phyloP scores from a whole-genome alignment of 2,888 invertebrate species.

The Sminthurides aquaticus region DNA sequence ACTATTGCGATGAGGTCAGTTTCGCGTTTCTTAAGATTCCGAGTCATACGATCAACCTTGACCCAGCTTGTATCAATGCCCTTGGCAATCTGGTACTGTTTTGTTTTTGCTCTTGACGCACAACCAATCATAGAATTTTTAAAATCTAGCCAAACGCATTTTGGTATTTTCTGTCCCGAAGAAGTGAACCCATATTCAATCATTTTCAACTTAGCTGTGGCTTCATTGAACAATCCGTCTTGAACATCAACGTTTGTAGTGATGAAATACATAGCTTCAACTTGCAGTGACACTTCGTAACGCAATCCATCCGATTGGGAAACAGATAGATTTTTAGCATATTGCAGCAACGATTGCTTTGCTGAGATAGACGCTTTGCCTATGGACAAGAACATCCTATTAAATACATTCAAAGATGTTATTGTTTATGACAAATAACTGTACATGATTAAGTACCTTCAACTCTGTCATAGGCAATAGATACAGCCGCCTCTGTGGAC shows the following conservation, averaged over 20 bases:
- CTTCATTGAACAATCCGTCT: constrained; percentile 34
- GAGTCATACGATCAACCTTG: background rate
- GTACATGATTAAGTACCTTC: too few species aligned
- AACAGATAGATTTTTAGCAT: too few species aligned
- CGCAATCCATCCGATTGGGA: constrained; percentile 17
- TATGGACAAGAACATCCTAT: too few species aligned
- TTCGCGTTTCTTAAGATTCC: too few species aligned
- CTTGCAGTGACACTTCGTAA: constrained; percentile 2
- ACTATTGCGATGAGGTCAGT: background rate
- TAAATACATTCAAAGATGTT: too few species aligned
- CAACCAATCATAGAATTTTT: background rate
- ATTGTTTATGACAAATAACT: too few species aligned
- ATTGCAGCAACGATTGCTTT: background rate
- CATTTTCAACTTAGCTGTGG: constrained; percentile 23
- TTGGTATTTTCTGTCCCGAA: background rate
- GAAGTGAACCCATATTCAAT: background rate
- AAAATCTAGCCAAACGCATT: constrained; percentile 23
- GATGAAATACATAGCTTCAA: constrained; percentile 20
- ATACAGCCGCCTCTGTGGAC: background rate
- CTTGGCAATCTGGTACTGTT: background rate
- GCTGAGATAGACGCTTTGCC: background rate
- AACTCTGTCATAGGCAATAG: constrained; percentile 3
- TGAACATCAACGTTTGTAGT: constrained; percentile 27
- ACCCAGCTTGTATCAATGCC: background rate
- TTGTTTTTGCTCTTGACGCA: too few species aligned